Base-by-base conservation (phyloP, 2,888 invertebrate species). In the Drosophila yooni region DNA sequence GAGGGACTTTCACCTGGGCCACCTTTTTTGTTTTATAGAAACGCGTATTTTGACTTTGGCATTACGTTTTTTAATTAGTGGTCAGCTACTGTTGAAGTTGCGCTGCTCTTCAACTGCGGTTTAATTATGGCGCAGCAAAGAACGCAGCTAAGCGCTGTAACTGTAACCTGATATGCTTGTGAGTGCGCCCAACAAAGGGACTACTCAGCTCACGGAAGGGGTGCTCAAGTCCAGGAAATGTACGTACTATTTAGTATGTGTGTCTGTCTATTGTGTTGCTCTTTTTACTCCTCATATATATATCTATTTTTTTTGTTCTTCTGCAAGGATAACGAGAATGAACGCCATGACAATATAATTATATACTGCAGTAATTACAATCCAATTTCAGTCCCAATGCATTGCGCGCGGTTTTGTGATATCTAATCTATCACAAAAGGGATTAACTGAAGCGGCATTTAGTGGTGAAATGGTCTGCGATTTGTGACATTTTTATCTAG, bases 361-460 rank as follows among this genome's bases (percentile, higher is more conserved):
- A 90, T 81, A 80, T 65, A 83, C 69, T 69, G 54, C 59, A 60
- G 81, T 91, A 92, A 91, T 91, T 90, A 90, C 92, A 92, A 91
- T 82, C 85, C 90, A 87, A 91, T 92, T 88, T 53, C 83, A 69
- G 74, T 88, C 83, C 80, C 86, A 70, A 57, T 82, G 81, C 83
- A 83, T 51, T 81, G 70, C 82, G 82, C 40, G 48, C 36, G 53
- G 25, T 29, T 53, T 60, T 54, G 48, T 57, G 64, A 70, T 76
- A 74, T 87, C 84, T 79, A 76, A 91, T 91, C 88, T 81, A 84
- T 79, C 76, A 77, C 73, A 79, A 85, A 85, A 76, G 90, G 86
- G 92, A 91, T 91, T 91, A 91, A 77, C 70, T 70, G 70, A 57
- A 25, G 70, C 53, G 69, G 51, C 63, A 88, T 87, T 87, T 86